These are phyloP conservation scores for Sebastes paucispinis DNA, from an alignment of 2,797 vertebrate species.

Conservation along the genomic window DNA sequence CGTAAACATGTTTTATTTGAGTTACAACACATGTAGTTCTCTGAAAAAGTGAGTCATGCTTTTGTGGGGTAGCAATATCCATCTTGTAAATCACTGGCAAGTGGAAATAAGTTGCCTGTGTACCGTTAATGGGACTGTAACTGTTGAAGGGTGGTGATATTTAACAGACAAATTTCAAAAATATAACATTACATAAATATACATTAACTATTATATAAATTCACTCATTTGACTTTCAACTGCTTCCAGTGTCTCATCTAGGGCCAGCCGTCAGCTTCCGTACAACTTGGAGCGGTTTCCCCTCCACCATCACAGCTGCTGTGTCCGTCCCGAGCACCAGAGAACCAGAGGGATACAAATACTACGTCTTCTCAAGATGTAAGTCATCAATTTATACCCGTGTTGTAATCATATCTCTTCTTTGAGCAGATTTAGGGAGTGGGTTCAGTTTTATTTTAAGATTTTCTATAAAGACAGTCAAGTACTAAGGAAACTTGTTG, in stretches of 20 bases:
- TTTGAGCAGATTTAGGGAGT: neutral
- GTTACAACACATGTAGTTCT: constrained; percentile 12
- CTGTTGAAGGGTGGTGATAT: neutral
- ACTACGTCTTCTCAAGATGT: constrained; percentile 91
- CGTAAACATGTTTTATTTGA: constrained; percentile 9
- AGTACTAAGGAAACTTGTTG: no score
- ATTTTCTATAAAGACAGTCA: neutral
- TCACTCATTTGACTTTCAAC: neutral
- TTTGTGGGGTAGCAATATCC: constrained; percentile 5
- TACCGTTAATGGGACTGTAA: rapidly evolving
- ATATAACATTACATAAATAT: neutral
- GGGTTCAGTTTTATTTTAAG: neutral
- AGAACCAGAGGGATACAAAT: constrained; percentile 88
- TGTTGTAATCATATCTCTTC: rapidly evolving
- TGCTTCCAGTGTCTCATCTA: constrained; percentile 69
- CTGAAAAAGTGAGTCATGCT: constrained; percentile 37
- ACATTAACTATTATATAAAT: neutral
- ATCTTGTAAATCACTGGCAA: constrained; percentile 7
- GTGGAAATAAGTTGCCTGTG: neutral
- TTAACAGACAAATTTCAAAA: neutral
- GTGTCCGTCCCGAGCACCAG: constrained; percentile 84
- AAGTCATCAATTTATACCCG: constrained; percentile 57
- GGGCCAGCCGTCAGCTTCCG: constrained; percentile 76
- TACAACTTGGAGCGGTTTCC: constrained; percentile 77
- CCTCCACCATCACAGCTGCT: constrained; percentile 82